Base-by-base conservation (phyloP, 2,888 invertebrate species). In the Epirrhoe alternata region DNA sequence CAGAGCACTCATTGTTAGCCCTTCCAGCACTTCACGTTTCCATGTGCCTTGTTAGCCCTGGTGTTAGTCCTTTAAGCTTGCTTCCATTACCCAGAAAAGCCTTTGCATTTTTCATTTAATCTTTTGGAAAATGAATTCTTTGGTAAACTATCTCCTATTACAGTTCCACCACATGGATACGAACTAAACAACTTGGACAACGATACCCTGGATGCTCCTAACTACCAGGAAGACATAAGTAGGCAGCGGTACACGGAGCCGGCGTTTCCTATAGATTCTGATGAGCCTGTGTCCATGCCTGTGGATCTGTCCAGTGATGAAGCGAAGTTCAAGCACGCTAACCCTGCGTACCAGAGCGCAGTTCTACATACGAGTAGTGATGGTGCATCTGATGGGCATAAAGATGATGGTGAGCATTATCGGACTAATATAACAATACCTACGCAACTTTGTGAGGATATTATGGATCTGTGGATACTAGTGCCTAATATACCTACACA, bases 311-410 rank as follows among this genome's bases (percentile, higher is more conserved):
- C 86, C 52, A 88, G 88, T 47, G 90, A 89, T 55, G 93, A 92
- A 73, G 85, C 90, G 65, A 90, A 94, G 68, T 96, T 96, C 86
- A 96, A 95, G 78, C 95, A 97, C 82, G 94, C 96, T 62, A 96
- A 95, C 78, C 96, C 96, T 0, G 94, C 95, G 45, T 97, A 97
- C 82, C 96, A 96, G 80, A 96, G 96, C 69, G 97, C 96, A 12
- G 95, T 96, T 80, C 94, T 96, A 2, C 94, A 94, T 68, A 94
- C 94, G 63, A 85, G 78, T 69, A 86, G 80, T 61, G 91, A 89
- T 56, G 82, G 80, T 10, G 78, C 85, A 10, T 82, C 85, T 14
- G 91, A 92, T 68, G 85, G 83, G 53, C 82, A 85, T 72, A 94
- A 90, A 74, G 93, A 93, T 73, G 93, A 93, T 67, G 89, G 93